Base-by-base conservation (phyloP, 2,888 invertebrate species). In the Brachylomia viminalis region DNA sequence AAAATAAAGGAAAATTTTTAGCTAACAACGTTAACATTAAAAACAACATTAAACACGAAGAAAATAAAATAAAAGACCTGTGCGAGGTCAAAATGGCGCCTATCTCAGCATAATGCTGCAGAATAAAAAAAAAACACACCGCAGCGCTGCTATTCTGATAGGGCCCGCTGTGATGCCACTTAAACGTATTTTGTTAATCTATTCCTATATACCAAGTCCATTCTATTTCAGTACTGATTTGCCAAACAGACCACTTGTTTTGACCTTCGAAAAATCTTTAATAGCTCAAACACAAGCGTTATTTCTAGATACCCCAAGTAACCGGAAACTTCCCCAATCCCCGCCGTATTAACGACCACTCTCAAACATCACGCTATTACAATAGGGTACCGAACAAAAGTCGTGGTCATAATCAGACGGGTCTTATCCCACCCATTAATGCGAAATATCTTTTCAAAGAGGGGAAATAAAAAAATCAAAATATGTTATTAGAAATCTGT, bases 401-500 rank as follows among this genome's bases (percentile, higher is more conserved):
- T 82, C 85, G 85, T 68, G 88, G 88, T 83, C 85, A 80, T 83
- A 88, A 88, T 83, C 86, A 74, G 78, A 84, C 84, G 84, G 85
- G 83, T 72, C 78, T 88, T 86, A 90, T 88, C 89, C 90, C 90
- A 89, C 86, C 90, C 89, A 90, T 91, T 90, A 92, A 91, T 90
- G 90, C 87, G 92, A 92, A 94, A 93, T 92, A 92, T 91, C 91
- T 88, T 88, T 88, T 90, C 91, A 90, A 90, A 89, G 89, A 89
- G 84, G 90, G 90, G 82, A 85, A 80, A 90, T 90, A 92, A 94
- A 95, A 94, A 95, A 93, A 95, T 93, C 93, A 92, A 92, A 95
- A 94, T 94, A 94, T 92, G 93, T 94, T 95, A 95, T 95, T 94
- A 95, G 94, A 94, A 95, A 94, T 93, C 92, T 90, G 91, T 90